Conservation (phyloP, 2,797 vertebrate genomes). For the Enteromius mattozi region DNA sequence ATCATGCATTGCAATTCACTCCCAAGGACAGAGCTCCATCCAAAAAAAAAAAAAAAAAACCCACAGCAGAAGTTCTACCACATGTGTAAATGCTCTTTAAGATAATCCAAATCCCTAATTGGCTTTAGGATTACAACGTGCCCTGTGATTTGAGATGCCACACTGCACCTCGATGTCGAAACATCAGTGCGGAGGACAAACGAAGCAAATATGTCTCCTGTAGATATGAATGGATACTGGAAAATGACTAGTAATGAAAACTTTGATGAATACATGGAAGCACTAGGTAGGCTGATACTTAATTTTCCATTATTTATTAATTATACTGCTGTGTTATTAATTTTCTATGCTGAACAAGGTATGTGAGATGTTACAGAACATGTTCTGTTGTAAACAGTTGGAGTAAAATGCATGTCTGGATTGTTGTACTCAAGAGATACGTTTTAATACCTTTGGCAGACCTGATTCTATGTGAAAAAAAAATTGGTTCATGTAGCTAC, state of each 20-base stretch:
- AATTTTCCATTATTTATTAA: neutral
- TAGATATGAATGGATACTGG: constrained; percentile 50
- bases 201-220: constrained; percentile 18
- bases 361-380: neutral
- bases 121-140: constrained; percentile 43
- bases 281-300: constrained; percentile 25
- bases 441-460: neutral
- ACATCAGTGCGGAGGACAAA: neutral
- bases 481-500: neutral
- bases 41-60: neutral
- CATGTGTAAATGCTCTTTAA: constrained; percentile 27
- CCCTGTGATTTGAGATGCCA: constrained; percentile 22
- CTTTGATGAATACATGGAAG: constrained; percentile 53
- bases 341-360: neutral
- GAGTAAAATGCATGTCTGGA: neutral
- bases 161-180: neutral
- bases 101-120: constrained; percentile 49
- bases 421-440: neutral
- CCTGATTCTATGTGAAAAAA: neutral
- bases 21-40: neutral
- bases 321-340: neutral
- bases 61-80: constrained; percentile 1
- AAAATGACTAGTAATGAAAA: constrained; percentile 52
- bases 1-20: neutral
- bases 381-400: neutral